Base-by-base conservation (phyloP, 2,113 vertebrate species). In the Megatriorchis doriae region DNA sequence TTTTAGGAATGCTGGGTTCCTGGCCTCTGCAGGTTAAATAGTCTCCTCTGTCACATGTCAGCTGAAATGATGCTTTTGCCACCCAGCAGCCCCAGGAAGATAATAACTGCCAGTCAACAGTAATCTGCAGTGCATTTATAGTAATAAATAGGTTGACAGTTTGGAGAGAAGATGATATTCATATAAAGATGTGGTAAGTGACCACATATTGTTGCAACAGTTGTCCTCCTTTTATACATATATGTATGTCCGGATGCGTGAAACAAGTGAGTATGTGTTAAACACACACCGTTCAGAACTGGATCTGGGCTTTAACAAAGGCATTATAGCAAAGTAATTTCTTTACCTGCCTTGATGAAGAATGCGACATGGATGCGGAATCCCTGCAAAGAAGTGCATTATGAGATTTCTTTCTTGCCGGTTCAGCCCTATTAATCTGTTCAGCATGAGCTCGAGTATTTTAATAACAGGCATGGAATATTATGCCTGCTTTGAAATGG, bases 371-470 rank as follows among this genome's bases (percentile, higher is more conserved):
- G 55, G 89, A 90, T 93, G 56, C 0, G 0, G 73, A 96, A 96
- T 94, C 91, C 91, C 84, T 95, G 95, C 81, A 61, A 96, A 94
- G 86, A 93, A 89, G 42, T 80, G 48, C 81, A 81, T 93, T 96
- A 78, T 91, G 88, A 96, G 73, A 90, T 92, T 94, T 96, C 66
- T 95, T 89, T 93, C 81, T 94, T 87, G 58, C 67, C 14, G 5
- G 67, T 96, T 97, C 96, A 96, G 78, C 84, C n/a, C 78, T 96
- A 96, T 95, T 97, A 94, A 95, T 96, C 89, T 93, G 83, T 97
- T 96, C 91, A 94, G 91, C 81, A 71, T 86, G 91, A 96, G 71
- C 81, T 86, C 16, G 5, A 86, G 77, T 94, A 93, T 96, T 96
- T 97, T 95, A 95, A 96, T 97, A 96, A 94, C 47, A 89, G 59